Base-by-base conservation (phyloP, 2,113 vertebrate genomes). In the Propithecus coquereli region DNA sequence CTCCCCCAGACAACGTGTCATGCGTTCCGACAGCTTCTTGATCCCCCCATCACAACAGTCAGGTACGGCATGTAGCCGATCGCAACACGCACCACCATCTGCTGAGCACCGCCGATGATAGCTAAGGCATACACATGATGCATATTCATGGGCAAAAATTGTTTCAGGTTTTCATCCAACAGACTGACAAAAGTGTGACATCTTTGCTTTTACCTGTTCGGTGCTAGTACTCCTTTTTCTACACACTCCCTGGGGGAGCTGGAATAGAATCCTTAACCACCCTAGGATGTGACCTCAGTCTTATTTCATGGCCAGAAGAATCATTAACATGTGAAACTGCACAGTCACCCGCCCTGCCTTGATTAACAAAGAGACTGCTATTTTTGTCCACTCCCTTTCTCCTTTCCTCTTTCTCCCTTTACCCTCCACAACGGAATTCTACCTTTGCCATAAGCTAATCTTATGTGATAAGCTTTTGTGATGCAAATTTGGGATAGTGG, bases 121-220 rank as follows among this genome's bases (percentile, higher is more conserved):
- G 87, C 74, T 57, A 43, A 86, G 95, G 88, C 68, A 80, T 61
- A 93, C 6, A 95, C 50, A 25, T 45, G 45, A 90, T 96, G 89
- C 95, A 97, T 97, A 97, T 96, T 97, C 93, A 97, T 95, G 90
- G 45, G 17, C 73, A 76, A 76, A 94, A 94, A 84, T 83, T 82
- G 76, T 91, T 96, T 91, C 74, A 65, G 82, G 86, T 94, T 97
- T 97, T 87, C 89, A 87, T 90, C 93, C 68, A 89, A 90, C 85
- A 92, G 68, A 71, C 92, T 86, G 91, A 93, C 89, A 91, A 91
- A 94, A 61, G 76, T 3, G 2, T 95, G 95, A 83, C 94, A 96
- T 74, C n/a, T 50, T 84, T 81, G 57, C 82, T 87, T 77, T 97
- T 94, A 96, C 94, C 96, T 97, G 93, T 81, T 93, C 54, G 77